A percentile compares a stretch with the other conserved stretches of the same genome.
Conservation (phyloP, 92 coral and sea anemone genomes). For the Blastomussa wellsi region DNA sequence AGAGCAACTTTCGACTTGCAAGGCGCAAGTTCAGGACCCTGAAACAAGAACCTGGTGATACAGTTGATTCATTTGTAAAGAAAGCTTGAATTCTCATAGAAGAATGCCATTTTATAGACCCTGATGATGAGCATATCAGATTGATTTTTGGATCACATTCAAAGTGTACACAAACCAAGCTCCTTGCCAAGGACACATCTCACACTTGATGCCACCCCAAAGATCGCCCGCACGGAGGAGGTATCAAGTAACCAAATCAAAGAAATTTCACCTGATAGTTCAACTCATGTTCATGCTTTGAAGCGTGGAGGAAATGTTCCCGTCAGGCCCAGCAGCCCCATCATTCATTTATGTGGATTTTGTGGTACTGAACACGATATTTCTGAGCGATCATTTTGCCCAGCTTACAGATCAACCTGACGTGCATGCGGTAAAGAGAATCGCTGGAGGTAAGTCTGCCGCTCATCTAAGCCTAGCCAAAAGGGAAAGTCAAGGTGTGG, state of each 20-base stretch:
- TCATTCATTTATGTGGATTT: slow-evolving; percentile 5
- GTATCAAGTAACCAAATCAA: slow-evolving; percentile 9
- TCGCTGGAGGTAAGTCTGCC: slow-evolving; percentile 55
- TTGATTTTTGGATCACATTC: slow-evolving; percentile 51
- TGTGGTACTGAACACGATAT: slow-evolving; percentile 8
- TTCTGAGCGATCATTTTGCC: slow-evolving; percentile 38
- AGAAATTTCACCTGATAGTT: slow-evolving; percentile 4
- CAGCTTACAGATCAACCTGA: slow-evolving; percentile 46
- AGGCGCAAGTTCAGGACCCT: slow-evolving; percentile 32
- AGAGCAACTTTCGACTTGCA: slow-evolving; percentile 65
- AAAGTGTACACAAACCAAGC: slow-evolving; percentile 56
- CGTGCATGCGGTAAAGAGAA: slow-evolving; percentile 42
- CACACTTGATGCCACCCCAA: slow-evolving; percentile 15
- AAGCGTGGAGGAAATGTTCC: slow-evolving; percentile 8
- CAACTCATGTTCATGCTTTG: slow-evolving; percentile 15
- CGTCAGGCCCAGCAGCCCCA: slow-evolving; percentile 28
- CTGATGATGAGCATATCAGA: slow-evolving; percentile 20
- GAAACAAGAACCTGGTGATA: slow-evolving; percentile 44
- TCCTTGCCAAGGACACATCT: slow-evolving; percentile 19
- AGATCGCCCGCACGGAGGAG: slow-evolving; percentile 33
- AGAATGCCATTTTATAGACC: slow-evolving; percentile 57
- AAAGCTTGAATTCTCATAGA: slow-evolving; percentile 64
- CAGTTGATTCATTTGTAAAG: slow-evolving; percentile 68
- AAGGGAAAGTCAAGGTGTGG: background rate
- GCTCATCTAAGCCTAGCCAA: slow-evolving; percentile 14